Conservation (phyloP, 1,140 invertebrate genomes). For the Tetranychus cinnabarinus region DNA sequence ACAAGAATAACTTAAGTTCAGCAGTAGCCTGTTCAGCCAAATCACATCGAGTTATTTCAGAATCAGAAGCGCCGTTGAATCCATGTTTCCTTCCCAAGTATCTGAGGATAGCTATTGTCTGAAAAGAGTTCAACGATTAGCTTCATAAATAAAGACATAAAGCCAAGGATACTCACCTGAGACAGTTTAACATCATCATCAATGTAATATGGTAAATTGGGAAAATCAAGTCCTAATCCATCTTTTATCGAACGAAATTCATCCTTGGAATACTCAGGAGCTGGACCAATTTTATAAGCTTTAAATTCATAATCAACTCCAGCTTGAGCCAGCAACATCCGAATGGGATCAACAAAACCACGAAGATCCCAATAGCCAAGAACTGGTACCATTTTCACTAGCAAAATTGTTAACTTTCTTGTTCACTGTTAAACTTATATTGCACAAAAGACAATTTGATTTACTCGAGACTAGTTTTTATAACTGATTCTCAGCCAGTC, state of each 20-base stretch:
- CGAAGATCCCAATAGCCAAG: conserved; percentile 40
- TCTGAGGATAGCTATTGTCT: conserved; percentile 25
- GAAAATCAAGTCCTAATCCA: conserved; percentile 18
- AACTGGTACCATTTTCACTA: conserved; percentile 10
- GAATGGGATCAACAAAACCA: conserved; percentile 37
- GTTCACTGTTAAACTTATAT: too few relatives aligned
- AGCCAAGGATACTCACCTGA: neutral
- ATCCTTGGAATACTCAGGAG: conserved; percentile 12
- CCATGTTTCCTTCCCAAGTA: conserved; percentile 22
- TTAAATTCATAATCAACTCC: conserved; percentile 41
- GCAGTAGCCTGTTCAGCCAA: conserved; percentile 22
- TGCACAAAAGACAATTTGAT: too few relatives aligned
- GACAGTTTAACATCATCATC: conserved; percentile 15
- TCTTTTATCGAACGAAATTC: conserved; percentile 17
- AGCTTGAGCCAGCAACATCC: conserved; percentile 42
- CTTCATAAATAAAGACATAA: too few relatives aligned
- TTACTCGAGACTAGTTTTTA: too few relatives aligned
- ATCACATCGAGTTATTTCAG: conserved; percentile 23
- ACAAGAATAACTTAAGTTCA: conserved; percentile 23
- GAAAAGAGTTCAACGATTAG: too few relatives aligned
- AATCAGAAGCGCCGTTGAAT: conserved; percentile 19
- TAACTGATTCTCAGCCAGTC: too few relatives aligned
- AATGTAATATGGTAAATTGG: conserved; percentile 18
- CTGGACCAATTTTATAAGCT: conserved; percentile 14
- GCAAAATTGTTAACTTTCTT: too few relatives aligned